Evolutionary conservation across 2,888 invertebrate species (phyloP).

Genomic region (Acanthosepion pharaonis): DNA sequence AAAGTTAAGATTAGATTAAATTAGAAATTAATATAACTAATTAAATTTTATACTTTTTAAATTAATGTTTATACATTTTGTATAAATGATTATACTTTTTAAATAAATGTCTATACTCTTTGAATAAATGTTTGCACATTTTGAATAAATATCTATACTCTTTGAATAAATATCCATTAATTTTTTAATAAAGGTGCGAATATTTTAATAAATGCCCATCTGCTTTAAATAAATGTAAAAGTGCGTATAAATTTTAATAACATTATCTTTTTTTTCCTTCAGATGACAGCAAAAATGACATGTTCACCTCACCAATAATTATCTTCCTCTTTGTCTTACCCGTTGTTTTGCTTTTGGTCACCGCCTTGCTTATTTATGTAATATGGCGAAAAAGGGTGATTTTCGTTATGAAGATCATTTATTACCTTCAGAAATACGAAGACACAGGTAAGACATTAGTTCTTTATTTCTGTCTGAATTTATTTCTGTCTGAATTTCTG

Average conservation of each 20-base stretch:
- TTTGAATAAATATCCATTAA: too few relatives aligned
- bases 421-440: conserved; percentile 65
- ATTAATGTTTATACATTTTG: too few relatives aligned
- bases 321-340: conserved; percentile 50
- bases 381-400: conserved; percentile 63
- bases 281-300: background rate
- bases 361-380: conserved; percentile 56
- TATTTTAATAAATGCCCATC: too few relatives aligned
- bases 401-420: conserved; percentile 65
- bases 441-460: conserved; percentile 60
- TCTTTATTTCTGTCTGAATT: background rate
- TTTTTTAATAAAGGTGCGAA: too few relatives aligned
- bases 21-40: too few relatives aligned
- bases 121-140: too few relatives aligned
- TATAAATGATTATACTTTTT: too few relatives aligned
- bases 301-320: background rate
- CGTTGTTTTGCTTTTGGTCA: conserved; percentile 54
- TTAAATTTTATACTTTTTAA: too few relatives aligned
- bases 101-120: too few relatives aligned
- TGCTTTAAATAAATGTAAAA: too few relatives aligned
- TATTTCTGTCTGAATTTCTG: background rate
- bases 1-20: too few relatives aligned
- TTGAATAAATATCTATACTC: too few relatives aligned
- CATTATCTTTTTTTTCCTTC: background rate
- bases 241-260: background rate